A percentile compares a stretch with the other conserved stretches of the same genome.
These are phyloP conservation scores for Sinonovacula constricta DNA, from an alignment of 1,140 invertebrate species.

Conservation along the genomic window DNA sequence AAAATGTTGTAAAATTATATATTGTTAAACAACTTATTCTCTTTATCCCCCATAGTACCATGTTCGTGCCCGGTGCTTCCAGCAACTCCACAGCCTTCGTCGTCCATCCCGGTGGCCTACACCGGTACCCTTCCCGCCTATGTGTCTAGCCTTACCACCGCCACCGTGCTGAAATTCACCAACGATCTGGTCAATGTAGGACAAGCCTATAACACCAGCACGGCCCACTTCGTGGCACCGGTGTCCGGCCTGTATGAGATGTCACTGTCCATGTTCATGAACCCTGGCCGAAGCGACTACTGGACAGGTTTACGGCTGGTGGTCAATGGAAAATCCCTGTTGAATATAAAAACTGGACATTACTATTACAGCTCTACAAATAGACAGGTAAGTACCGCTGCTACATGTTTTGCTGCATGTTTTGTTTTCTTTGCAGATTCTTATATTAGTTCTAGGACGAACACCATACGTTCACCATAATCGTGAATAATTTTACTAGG, in stretches of 20 bases:
- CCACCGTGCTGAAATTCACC: conserved; percentile 27
- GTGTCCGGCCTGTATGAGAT: conserved; percentile 39
- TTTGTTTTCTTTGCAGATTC: too few species aligned
- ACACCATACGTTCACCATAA: too few species aligned
- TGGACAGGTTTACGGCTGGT: conserved; percentile 33
- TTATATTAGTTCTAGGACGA: too few species aligned
- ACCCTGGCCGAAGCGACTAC: not conserved
- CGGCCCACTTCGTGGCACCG: conserved; percentile 34
- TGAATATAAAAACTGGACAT: conserved; percentile 31
- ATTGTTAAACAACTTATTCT: not conserved
- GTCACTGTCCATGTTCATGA: conserved; percentile 31
- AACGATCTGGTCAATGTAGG: conserved; percentile 35
- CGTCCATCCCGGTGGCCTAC: conserved; percentile 6
- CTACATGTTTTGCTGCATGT: too few species aligned
- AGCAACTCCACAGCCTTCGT: not conserved
- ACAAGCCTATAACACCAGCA: not conserved
- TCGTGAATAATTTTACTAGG: too few species aligned
- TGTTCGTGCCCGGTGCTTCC: conserved; percentile 12
- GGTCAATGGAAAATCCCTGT: conserved; percentile 13
- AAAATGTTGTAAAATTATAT: too few species aligned
- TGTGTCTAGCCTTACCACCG: conserved; percentile 11
- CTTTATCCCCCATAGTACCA: conserved; percentile 31
- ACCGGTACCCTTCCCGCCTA: conserved; percentile 9
- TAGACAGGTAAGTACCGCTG: conserved; percentile 29
- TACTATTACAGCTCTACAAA: conserved; percentile 16